Percentiles rank a stretch among this genome's conserved stretches.
Conservation (phyloP, 2,797 vertebrate genomes). For the Siniperca scherzeri region DNA sequence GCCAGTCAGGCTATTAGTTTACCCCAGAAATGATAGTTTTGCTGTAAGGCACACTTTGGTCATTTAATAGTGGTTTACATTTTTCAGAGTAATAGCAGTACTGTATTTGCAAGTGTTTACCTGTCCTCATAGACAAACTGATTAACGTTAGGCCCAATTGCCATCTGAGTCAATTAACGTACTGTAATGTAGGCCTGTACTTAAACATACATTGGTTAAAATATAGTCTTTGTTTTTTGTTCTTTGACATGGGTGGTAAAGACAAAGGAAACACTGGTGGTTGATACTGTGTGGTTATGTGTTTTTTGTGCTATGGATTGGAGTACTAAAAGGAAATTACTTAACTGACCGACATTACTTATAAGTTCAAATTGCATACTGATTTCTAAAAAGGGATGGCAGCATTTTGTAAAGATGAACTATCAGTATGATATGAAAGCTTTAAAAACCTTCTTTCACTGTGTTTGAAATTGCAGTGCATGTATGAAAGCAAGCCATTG, state of each 20-base stretch:
- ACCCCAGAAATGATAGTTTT: not conserved
- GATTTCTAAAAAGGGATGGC: not conserved
- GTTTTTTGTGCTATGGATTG: not conserved
- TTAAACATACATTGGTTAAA: not conserved
- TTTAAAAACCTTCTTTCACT: not conserved
- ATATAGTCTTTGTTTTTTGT: not conserved
- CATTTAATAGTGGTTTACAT: not conserved
- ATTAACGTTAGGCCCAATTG: not conserved
- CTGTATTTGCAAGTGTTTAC: not conserved
- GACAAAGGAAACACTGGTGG: not conserved
- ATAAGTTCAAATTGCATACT: not conserved
- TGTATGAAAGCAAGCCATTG: slow-evolving; percentile 24
- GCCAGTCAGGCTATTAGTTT: slow-evolving; percentile 20
- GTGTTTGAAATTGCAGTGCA: not conserved
- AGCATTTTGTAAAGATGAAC: not conserved
- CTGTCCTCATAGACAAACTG: not conserved
- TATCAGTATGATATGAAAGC: not conserved
- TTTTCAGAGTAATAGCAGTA: not conserved
- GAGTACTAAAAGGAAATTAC: not conserved
- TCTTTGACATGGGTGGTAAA: slow-evolving; percentile 10
- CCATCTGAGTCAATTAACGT: not conserved
- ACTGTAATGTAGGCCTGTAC: not conserved
- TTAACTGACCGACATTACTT: not conserved
- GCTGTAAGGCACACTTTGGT: not conserved
- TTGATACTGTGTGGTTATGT: not conserved